Conservation (phyloP, 2,113 vertebrate species). For the Panurus biarmicus region DNA sequence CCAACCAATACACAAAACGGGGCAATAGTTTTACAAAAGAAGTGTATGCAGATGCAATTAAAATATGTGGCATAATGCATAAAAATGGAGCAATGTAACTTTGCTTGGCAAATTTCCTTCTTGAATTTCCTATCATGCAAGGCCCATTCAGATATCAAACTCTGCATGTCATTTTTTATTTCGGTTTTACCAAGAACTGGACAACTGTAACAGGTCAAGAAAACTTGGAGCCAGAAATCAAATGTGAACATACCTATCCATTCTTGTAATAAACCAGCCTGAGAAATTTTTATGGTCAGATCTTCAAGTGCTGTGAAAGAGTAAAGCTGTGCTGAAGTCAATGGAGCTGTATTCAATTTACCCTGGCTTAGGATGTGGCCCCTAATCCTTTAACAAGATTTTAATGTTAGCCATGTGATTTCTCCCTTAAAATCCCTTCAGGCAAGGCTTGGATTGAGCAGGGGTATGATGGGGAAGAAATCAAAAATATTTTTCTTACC, state of each 20-base stretch:
- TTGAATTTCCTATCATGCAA: neutral
- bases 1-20: neutral
- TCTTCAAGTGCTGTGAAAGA: neutral
- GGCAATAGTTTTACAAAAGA: neutral
- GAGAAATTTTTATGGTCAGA: constrained; percentile 2
- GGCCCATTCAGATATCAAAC: neutral
- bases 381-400: constrained; percentile 57
- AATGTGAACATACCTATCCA: neutral
- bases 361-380: neutral
- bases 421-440: constrained; percentile 28
- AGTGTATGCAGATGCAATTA: accelerated
- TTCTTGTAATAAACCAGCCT: constrained; percentile 4
- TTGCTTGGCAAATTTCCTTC: neutral
- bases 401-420: constrained; percentile 58
- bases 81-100: neutral
- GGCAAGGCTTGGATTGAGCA: neutral
- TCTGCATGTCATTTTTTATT: neutral
- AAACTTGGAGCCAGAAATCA: neutral
- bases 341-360: constrained; percentile 41
- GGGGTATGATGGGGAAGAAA: neutral
- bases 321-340: constrained; percentile 12
- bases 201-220: neutral
- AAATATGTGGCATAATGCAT: neutral
- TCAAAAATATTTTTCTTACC: neutral
- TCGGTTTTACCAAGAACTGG: neutral